Conservation (phyloP, 2,797 vertebrate species). For the Chelidonichthys spinosus region DNA sequence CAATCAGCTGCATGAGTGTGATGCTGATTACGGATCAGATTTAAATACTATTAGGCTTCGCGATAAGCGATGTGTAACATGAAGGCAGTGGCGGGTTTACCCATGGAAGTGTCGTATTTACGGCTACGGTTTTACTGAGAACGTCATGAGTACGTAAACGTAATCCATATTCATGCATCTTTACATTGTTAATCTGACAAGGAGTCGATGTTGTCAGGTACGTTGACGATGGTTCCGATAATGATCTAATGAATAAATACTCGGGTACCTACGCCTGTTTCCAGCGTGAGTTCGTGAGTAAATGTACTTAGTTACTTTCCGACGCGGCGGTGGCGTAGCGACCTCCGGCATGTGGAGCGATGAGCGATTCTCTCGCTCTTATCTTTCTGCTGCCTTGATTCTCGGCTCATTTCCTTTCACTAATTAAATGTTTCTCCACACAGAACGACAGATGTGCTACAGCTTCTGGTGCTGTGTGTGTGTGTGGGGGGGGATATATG, state of each 20-base stretch:
- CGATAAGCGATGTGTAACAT: not conserved
- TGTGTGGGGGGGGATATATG: not conserved
- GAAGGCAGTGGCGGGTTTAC: not conserved
- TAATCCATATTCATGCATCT: no score
- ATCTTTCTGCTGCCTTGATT: slow-evolving; percentile 10
- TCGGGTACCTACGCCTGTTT: not conserved
- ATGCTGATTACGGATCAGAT: not conserved
- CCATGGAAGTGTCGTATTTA: not conserved
- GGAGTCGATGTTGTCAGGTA: not conserved
- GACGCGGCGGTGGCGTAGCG: no score
- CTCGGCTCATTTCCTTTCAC: slow-evolving; percentile 4
- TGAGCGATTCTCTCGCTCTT: slow-evolving; percentile 5
- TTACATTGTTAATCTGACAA: no score
- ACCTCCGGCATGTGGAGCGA: slow-evolving; percentile 7
- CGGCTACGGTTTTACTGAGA: not conserved
- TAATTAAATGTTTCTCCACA: slow-evolving; percentile 23
- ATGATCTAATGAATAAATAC: no score
- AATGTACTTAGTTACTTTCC: not conserved
- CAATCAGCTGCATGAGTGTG: not conserved
- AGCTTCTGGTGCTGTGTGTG: not conserved
- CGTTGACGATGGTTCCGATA: not conserved
- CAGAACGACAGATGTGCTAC: slow-evolving; percentile 13
- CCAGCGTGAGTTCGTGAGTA: not conserved
- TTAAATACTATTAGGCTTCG: not conserved
- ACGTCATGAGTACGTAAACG: no score